phyloP scores from a whole-genome alignment of 2,888 invertebrate genomes.

The Perizoma affinitatum region DNA sequence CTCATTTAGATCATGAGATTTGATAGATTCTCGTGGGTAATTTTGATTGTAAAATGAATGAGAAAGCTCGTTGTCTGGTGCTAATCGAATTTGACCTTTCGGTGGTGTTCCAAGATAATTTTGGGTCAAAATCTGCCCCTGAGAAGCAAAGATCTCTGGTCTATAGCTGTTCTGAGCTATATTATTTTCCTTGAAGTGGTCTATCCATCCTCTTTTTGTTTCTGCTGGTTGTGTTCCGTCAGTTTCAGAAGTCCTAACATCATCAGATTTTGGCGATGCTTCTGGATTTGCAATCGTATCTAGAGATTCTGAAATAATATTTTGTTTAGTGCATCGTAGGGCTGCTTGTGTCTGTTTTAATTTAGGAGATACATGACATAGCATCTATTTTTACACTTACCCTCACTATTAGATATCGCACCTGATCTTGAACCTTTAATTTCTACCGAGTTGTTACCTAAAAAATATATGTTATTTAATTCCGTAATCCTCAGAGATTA shows the following conservation, averaged over 20 bases:
- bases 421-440: slow-evolving; percentile 12
- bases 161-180: neutral
- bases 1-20: slow-evolving; percentile 6
- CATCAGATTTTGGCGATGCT: slow-evolving; percentile 3
- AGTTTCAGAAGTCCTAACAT: neutral
- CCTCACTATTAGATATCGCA: neutral
- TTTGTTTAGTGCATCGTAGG: neutral
- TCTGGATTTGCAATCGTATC: slow-evolving; percentile 2
- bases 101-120: neutral
- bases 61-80: neutral
- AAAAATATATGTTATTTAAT: neutral
- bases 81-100: neutral
- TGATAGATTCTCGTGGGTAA: neutral
- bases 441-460: slow-evolving; percentile 8
- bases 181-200: neutral
- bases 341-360: no score
- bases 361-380: no score
- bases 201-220: slow-evolving; percentile 1
- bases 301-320: slow-evolving; percentile 10
- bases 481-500: neutral
- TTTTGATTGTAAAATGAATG: neutral
- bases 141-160: neutral
- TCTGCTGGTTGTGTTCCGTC: neutral
- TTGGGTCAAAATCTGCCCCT: neutral
- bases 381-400: neutral